A percentile compares a stretch with the other conserved stretches of the same genome.
Evolutionary conservation across 2,888 invertebrate genomes (phyloP).

Genomic region (Bombylius discolor): DNA sequence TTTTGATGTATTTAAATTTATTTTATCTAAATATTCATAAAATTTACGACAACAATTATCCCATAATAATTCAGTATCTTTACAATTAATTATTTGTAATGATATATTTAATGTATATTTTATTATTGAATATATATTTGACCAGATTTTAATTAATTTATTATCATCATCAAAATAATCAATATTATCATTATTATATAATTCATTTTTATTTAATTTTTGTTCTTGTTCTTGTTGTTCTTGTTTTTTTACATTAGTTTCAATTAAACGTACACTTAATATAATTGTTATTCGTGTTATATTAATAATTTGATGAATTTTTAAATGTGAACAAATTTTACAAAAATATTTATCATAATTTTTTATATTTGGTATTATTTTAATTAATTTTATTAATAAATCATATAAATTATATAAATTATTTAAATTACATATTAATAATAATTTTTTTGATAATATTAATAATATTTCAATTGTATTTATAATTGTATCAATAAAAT

Average conservation of each 20-base stretch:
- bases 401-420: neutral
- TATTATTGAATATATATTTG: neutral
- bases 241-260: neutral
- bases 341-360: constrained; percentile 1
- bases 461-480: neutral
- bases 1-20: neutral
- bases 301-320: neutral
- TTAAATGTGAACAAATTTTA: neutral
- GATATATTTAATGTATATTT: neutral
- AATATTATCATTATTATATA: neutral
- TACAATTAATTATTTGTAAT: neutral
- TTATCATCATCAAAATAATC: neutral
- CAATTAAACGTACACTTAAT: neutral
- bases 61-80: neutral
- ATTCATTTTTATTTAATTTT: neutral
- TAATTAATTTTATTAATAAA: neutral
- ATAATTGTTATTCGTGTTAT: neutral
- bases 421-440: neutral
- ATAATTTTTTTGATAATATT: neutral
- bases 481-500: neutral
- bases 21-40: neutral
- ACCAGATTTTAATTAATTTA: neutral
- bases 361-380: neutral
- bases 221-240: no score
- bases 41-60: neutral